A percentile compares a stretch with the other conserved stretches of the same genome.
phyloP scores from a whole-genome alignment of 2,113 vertebrate genomes.

The Otus sunia region DNA sequence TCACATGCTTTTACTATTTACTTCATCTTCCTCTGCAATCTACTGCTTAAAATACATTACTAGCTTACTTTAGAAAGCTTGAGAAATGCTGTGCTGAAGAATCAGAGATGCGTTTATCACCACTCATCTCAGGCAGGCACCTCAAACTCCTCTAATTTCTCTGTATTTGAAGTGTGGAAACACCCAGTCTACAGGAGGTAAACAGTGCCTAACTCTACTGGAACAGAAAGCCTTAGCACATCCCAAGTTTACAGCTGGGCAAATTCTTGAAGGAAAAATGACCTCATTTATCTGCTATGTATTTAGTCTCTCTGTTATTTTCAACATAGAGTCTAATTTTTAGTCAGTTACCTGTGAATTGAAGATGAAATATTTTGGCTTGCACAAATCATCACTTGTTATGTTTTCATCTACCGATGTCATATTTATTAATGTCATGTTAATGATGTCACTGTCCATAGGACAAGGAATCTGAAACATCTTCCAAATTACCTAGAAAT shows the following conservation, averaged over 20 bases:
- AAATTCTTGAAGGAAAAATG: neutral
- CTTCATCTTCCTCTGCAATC: neutral
- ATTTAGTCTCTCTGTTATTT: neutral
- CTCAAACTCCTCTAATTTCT: neutral
- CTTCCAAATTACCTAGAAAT: conserved; percentile 93
- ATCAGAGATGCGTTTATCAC: neutral
- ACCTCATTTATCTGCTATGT: neutral
- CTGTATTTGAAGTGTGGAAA: neutral
- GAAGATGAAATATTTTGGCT: conserved; percentile 88
- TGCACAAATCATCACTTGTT: conserved; percentile 79
- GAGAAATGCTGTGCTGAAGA: neutral
- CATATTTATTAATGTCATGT: conserved; percentile 72
- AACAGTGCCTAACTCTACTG: neutral
- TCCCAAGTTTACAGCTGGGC: neutral
- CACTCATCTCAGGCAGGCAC: neutral
- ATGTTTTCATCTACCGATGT: conserved; percentile 51
- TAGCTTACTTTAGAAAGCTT: neutral
- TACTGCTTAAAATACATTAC: neutral
- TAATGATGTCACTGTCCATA: conserved; percentile 42
- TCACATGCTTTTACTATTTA: neutral
- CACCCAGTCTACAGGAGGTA: neutral
- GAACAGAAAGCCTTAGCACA: neutral
- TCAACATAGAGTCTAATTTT: neutral
- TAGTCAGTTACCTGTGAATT: conserved; percentile 87
- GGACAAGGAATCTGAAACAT: conserved; percentile 92